Conservation (phyloP, 2,113 vertebrate species). For the Podiceps cristatus region DNA sequence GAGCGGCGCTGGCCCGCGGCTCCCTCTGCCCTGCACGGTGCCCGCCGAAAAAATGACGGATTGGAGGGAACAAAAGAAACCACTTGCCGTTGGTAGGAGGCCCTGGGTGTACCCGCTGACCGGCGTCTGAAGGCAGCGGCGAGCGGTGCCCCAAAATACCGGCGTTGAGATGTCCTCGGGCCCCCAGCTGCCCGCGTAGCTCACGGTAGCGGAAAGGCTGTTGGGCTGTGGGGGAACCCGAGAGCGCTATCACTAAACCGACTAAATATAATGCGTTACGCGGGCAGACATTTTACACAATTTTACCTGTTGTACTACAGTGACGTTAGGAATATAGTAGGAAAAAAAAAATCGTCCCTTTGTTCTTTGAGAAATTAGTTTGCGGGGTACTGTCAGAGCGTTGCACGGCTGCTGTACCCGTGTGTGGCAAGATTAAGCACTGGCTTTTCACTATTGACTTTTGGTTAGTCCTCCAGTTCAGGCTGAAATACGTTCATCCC, state of each 20-base stretch:
- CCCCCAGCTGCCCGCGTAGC: neutral
- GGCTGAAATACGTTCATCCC: neutral
- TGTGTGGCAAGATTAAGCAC: neutral
- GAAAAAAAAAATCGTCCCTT: neutral
- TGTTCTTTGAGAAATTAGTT: conserved; percentile 15
- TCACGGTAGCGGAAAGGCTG: neutral
- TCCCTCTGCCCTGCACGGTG: neutral
- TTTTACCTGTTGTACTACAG: neutral
- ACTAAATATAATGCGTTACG: rapidly evolving
- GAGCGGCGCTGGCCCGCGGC: neutral
- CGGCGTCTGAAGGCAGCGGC: neutral
- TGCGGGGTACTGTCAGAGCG: rapidly evolving
- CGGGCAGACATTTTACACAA: neutral
- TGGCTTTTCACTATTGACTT: neutral
- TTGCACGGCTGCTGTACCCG: neutral
- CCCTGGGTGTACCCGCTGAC: neutral
- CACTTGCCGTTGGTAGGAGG: neutral
- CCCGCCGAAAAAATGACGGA: neutral
- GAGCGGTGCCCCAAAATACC: rapidly evolving
- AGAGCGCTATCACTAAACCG: neutral
- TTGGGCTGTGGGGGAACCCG: neutral
- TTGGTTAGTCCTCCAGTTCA: neutral
- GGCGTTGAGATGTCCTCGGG: neutral
- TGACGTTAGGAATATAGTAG: neutral
- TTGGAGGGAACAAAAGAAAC: conserved; percentile 38